phyloP scores from a whole-genome alignment of 2,797 vertebrate species.

The Pseudochirops cupreus region DNA sequence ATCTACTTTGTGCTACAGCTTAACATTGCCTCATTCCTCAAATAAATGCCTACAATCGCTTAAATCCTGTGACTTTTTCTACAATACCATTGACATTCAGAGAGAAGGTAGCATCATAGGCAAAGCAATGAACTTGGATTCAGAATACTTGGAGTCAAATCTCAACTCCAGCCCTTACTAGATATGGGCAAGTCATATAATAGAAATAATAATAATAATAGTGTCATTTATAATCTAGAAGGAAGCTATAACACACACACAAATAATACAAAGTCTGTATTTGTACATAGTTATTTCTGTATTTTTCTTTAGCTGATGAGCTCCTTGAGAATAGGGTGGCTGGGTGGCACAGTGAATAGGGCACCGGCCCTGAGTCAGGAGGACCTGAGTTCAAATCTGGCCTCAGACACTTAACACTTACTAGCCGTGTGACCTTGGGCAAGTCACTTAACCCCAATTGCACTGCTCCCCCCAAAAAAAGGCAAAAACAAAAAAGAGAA shows the following conservation, averaged over 20 bases:
- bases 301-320: background rate
- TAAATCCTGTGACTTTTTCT: background rate
- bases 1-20: background rate
- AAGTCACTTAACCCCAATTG: too few relatives aligned
- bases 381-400: too few relatives aligned
- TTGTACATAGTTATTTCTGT: background rate
- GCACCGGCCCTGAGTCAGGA: too few relatives aligned
- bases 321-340: background rate
- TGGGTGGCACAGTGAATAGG: too few relatives aligned
- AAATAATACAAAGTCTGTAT: background rate
- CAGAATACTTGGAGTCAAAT: background rate
- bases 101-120: background rate
- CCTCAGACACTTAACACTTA: too few relatives aligned
- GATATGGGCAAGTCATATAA: background rate
- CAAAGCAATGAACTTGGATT: background rate
- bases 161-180: background rate
- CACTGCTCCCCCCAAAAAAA: too few relatives aligned
- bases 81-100: background rate
- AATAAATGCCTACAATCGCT: background rate
- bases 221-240: background rate
- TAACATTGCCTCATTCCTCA: background rate
- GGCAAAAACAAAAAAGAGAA: background rate
- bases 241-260: background rate
- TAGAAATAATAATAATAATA: too few relatives aligned
- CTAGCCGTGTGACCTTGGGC: too few relatives aligned